A percentile compares a stretch with the other conserved stretches of the same genome.
Conservation (phyloP, 2,888 invertebrate species). For the Parnassius smintheus region DNA sequence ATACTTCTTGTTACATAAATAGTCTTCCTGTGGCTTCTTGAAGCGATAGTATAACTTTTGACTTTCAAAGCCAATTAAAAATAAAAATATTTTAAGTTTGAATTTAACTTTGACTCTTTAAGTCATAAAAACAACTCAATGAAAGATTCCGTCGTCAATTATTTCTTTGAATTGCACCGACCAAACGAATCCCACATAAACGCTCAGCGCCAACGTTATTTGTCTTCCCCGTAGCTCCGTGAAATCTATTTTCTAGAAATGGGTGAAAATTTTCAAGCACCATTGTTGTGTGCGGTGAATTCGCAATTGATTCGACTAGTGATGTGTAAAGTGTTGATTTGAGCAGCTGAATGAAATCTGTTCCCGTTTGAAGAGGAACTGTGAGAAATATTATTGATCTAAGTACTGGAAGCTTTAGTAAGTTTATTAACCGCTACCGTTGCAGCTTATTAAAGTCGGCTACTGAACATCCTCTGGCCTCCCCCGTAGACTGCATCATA, state of each 20-base stretch:
- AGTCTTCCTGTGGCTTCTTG: no score
- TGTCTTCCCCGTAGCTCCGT: slow-evolving; percentile 30
- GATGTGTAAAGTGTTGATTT: slow-evolving; percentile 34
- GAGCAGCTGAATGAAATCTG: slow-evolving; percentile 25
- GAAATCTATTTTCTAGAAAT: slow-evolving; percentile 58
- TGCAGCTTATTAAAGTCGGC: no score
- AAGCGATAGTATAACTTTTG: no score
- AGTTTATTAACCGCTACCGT: no score
- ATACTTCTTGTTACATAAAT: no score
- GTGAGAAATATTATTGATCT: not conserved
- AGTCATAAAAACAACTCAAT: slow-evolving; percentile 2
- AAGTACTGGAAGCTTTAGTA: no score
- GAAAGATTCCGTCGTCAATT: slow-evolving; percentile 27
- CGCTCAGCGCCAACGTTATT: slow-evolving; percentile 33
- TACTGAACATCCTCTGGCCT: no score
- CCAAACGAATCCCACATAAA: slow-evolving; percentile 32
- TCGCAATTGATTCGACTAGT: slow-evolving; percentile 39
- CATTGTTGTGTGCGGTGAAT: slow-evolving; percentile 49
- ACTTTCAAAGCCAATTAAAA: no score
- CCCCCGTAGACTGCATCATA: no score
- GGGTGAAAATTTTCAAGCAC: slow-evolving; percentile 59
- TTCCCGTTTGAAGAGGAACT: slow-evolving; percentile 11
- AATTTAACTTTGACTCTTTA: no score
- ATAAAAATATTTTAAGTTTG: no score
- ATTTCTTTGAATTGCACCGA: slow-evolving; percentile 23